phyloP scores from a whole-genome alignment of 1,140 invertebrate genomes.

The Oncopodura yosiiana region DNA sequence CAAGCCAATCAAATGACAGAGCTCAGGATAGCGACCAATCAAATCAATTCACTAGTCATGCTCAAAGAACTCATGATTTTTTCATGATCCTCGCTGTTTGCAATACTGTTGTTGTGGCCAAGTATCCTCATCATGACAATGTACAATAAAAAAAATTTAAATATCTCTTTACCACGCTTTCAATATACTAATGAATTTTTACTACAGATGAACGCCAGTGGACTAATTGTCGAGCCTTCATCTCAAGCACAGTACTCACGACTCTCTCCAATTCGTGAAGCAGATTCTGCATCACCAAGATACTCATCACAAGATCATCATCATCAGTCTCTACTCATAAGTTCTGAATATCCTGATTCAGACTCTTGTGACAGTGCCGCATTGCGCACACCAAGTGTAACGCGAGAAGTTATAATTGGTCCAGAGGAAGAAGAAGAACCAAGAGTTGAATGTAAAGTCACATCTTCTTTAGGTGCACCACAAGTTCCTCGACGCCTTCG shows the following conservation, averaged over 20 bases:
- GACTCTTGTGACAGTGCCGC: not conserved
- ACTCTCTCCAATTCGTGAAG: conserved; percentile 27
- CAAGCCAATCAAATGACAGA: not conserved
- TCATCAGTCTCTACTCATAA: no score
- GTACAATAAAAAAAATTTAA: conserved; percentile 37
- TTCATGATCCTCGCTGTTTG: conserved; percentile 84
- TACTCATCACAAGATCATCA: conserved; percentile 9
- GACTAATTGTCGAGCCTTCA: conserved; percentile 48
- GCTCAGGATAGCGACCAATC: no score
- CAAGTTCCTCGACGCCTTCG: conserved; percentile 11
- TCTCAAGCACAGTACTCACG: not conserved
- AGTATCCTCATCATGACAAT: conserved; percentile 74
- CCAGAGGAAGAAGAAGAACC: no score
- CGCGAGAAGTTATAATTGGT: no score
- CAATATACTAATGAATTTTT: not conserved
- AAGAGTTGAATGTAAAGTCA: no score
- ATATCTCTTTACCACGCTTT: not conserved
- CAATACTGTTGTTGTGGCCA: conserved; percentile 90
- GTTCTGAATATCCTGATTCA: not conserved
- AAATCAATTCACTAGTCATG: conserved; percentile 35
- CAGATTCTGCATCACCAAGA: conserved; percentile 2
- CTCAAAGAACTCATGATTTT: conserved; percentile 70
- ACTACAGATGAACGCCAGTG: conserved; percentile 64
- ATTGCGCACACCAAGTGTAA: not conserved
- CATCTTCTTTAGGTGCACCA: no score